Evolutionary conservation across 2,888 invertebrate species (phyloP).

Genomic region (Pteria penguin): DNA sequence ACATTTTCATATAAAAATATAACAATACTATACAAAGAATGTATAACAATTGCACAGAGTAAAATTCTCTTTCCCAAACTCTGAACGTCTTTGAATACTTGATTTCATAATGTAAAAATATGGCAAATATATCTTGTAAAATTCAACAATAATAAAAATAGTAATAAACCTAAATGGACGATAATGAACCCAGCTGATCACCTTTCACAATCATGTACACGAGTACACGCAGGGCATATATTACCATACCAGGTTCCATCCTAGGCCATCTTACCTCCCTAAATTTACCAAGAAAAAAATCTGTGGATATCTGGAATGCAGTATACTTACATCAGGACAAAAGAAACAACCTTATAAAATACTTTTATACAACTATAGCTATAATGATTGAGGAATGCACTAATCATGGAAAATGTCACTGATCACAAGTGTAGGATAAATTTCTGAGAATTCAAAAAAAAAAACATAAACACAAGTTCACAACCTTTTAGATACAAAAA

Average conservation of each 20-base stretch:
- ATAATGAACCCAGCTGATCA: slow-evolving; percentile 46
- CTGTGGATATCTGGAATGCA: no score
- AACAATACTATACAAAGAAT: slow-evolving; percentile 26
- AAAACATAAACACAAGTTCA: no score
- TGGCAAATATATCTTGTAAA: slow-evolving; percentile 5
- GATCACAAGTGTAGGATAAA: no score
- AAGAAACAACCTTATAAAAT: no score
- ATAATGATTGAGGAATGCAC: no score
- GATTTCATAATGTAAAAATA: neutral
- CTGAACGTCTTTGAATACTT: neutral
- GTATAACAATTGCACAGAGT: slow-evolving; percentile 31
- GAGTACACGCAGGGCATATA: slow-evolving; percentile 39
- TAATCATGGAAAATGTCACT: no score
- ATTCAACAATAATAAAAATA: slow-evolving; percentile 17
- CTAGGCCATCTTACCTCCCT: neutral
- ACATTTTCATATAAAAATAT: slow-evolving; percentile 40
- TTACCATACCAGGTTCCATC: slow-evolving; percentile 25
- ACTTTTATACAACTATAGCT: no score
- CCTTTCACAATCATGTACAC: slow-evolving; percentile 64
- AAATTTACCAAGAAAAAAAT: no score
- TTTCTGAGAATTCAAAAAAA: no score
- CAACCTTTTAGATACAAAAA: no score
- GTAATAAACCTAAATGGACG: slow-evolving; percentile 14
- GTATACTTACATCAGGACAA: no score
- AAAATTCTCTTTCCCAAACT: neutral